Evolutionary conservation across 2,888 invertebrate species (phyloP).

Genomic region (Lacanobia oleracea): DNA sequence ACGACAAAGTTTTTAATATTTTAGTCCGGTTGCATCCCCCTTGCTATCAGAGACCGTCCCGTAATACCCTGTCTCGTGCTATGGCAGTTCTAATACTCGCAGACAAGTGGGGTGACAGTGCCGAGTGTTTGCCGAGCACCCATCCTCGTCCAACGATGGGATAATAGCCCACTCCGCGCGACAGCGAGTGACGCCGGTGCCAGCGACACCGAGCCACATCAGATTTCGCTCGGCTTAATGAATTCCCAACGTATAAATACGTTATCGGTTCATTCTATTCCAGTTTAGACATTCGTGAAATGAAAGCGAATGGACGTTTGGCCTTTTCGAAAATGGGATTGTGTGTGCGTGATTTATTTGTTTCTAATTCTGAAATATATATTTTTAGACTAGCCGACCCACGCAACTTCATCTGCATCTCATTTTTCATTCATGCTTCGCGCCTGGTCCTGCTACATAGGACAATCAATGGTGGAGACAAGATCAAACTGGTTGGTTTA

Average conservation of each 20-base stretch:
- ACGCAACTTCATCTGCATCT: no score
- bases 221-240: constrained; percentile 78
- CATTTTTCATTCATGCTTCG: no score
- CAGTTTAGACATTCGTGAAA: constrained; percentile 55
- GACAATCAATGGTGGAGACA: no score
- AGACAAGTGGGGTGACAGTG: constrained; percentile 72
- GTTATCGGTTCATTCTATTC: constrained; percentile 72
- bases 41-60: constrained; percentile 45
- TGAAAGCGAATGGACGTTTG: constrained; percentile 44
- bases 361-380: constrained; percentile 3
- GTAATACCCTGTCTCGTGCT: constrained; percentile 62
- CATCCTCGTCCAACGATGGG: constrained; percentile 81
- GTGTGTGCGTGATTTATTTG: not conserved
- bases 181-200: constrained; percentile 67
- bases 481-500: no score
- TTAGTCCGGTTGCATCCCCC: constrained; percentile 24
- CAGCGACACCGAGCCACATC: constrained; percentile 70
- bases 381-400: not conserved
- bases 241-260: constrained; percentile 77
- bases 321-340: constrained; percentile 50
- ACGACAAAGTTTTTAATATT: constrained; percentile 44
- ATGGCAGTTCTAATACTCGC: constrained; percentile 60
- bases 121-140: constrained; percentile 83
- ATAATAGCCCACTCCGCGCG: constrained; percentile 82
- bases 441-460: no score